Percentiles rank a stretch among this genome's conserved stretches.
phyloP scores from a whole-genome alignment of 2,113 vertebrate genomes.

The Gnathonemus echidnorhynchus region DNA sequence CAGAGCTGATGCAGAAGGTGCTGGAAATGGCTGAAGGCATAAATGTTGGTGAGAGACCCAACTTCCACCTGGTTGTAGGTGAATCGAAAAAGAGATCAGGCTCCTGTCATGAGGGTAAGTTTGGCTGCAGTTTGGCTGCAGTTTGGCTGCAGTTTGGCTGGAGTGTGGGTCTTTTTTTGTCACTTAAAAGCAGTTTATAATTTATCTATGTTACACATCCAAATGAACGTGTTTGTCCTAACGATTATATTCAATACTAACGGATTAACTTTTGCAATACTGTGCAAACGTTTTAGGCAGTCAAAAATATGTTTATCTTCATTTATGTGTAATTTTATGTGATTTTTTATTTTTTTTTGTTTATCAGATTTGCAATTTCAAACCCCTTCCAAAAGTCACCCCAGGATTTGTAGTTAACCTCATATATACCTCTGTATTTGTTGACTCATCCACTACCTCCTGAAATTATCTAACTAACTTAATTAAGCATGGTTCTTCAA shows the following conservation, averaged over 20 bases:
- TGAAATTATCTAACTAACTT: not conserved
- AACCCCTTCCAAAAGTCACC: not conserved
- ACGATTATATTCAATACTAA: not conserved
- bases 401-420: not conserved
- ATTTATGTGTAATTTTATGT: not conserved
- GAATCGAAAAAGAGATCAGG: slow-evolving; percentile 73
- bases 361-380: not conserved
- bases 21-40: slow-evolving; percentile 88
- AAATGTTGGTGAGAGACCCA: slow-evolving; percentile 70
- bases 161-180: not conserved
- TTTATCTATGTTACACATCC: not conserved
- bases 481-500: not conserved
- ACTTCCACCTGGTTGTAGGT: slow-evolving; percentile 71
- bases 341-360: not conserved
- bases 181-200: not conserved
- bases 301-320: not conserved
- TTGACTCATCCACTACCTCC: not conserved
- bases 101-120: slow-evolving; percentile 79
- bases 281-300: not conserved
- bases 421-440: not conserved
- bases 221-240: not conserved
- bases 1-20: slow-evolving; percentile 74
- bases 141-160: slow-evolving; percentile 58
- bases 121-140: slow-evolving; percentile 24
- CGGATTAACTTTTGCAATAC: not conserved